These are phyloP conservation scores for Sciurus vulgaris DNA, from an alignment of 2,797 vertebrate species.

Conservation along the genomic window DNA sequence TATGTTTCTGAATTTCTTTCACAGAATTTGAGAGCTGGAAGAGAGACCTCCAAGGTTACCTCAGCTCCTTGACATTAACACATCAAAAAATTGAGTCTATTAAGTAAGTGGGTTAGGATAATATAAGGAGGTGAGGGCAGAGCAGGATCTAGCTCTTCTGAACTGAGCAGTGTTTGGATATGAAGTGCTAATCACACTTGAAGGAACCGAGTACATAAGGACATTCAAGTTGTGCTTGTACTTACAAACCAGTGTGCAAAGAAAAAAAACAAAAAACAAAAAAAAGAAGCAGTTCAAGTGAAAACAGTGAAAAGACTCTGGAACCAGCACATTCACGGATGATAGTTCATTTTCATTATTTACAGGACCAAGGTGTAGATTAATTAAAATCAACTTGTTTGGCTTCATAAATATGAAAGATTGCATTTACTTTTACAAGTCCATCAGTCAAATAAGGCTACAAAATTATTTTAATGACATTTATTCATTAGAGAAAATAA, in stretches of 20 bases:
- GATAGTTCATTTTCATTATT: constrained; percentile 52
- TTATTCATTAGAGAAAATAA: constrained; percentile 58
- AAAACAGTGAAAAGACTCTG: constrained; percentile 15
- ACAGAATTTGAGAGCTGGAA: background rate
- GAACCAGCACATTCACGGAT: background rate
- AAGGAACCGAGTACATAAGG: background rate
- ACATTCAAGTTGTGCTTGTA: constrained; percentile 30
- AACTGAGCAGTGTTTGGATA: background rate
- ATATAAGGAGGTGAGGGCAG: background rate
- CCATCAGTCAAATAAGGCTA: background rate
- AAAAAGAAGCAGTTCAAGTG: background rate
- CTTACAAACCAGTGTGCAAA: constrained; percentile 1
- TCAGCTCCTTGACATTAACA: background rate
- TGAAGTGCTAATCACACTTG: background rate
- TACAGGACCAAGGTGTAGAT: background rate
- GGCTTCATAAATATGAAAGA: constrained; percentile 43
- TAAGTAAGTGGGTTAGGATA: background rate
- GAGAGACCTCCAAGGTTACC: background rate
- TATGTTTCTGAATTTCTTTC: constrained; percentile 10
- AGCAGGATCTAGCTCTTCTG: background rate
- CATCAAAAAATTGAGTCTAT: background rate
- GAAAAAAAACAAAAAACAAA: too few species aligned
- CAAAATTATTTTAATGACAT: constrained; percentile 31
- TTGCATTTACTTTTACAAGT: constrained; percentile 42
- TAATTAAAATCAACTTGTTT: constrained; percentile 51